phyloP scores from a whole-genome alignment of 2,113 vertebrate genomes.

The Barbus barbus region DNA sequence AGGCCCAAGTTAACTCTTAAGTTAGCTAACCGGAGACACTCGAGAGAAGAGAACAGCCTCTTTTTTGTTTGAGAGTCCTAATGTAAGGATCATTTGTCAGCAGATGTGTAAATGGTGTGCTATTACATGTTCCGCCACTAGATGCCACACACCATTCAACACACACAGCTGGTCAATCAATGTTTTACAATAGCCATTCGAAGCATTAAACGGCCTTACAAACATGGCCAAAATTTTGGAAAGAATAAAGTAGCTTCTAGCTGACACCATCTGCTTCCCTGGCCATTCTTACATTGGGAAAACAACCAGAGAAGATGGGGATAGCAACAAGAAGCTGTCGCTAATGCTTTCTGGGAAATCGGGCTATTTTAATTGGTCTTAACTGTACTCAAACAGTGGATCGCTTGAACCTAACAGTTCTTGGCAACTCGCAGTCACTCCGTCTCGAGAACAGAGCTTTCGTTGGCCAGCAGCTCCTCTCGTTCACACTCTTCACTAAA shows the following conservation, averaged over 20 bases:
- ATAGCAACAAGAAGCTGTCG: constrained; percentile 48
- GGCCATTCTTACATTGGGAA: constrained; percentile 67
- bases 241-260: neutral
- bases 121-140: constrained; percentile 43
- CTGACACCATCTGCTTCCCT: constrained; percentile 64
- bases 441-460: neutral
- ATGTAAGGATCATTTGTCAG: neutral
- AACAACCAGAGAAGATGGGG: constrained; percentile 57
- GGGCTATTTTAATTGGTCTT: constrained; percentile 71
- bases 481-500: neutral
- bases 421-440: constrained; percentile 48
- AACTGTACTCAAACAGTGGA: constrained; percentile 65
- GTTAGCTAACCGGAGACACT: constrained; percentile 54
- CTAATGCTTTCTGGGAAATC: constrained; percentile 63
- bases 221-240: neutral
- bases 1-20: constrained; percentile 69
- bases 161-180: neutral
- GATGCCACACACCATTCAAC: constrained; percentile 52
- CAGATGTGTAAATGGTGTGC: neutral
- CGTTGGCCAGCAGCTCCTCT: neutral
- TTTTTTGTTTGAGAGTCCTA: neutral
- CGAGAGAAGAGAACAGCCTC: neutral
- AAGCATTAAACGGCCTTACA: neutral
- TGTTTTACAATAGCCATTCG: neutral
- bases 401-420: constrained; percentile 55